Conservation (phyloP, 2,113 vertebrate species). For the Cavia porcellus region DNA sequence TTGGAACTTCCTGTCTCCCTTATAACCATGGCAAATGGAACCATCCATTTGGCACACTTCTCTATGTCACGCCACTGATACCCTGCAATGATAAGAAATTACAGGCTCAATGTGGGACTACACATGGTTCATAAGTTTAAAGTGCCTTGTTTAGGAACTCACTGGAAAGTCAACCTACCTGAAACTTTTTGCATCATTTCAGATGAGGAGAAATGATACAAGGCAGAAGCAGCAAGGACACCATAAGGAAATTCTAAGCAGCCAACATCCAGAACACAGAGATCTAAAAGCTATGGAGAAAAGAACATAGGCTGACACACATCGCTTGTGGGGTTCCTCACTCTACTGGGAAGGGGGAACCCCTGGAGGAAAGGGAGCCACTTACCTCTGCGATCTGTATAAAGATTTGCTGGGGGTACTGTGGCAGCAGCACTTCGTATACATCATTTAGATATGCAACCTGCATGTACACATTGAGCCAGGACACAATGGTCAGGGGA, state of each 20-base stretch:
- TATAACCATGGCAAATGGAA: conserved; percentile 95
- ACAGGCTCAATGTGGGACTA: not conserved
- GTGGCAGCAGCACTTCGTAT: conserved; percentile 91
- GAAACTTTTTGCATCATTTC: conserved; percentile 96
- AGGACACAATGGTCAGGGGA: conserved; percentile 95
- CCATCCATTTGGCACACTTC: conserved; percentile 96
- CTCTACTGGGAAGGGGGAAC: not conserved
- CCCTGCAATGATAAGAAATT: conserved; percentile 85
- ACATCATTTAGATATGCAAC: conserved; percentile 93
- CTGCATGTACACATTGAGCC: conserved; percentile 99
- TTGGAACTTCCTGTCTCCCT: conserved; percentile 91
- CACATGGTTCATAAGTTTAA: fast-evolving
- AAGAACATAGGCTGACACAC: not conserved
- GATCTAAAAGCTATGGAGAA: conserved; percentile 92
- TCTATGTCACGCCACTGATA: conserved; percentile 94
- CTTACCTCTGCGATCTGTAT: conserved; percentile 95
- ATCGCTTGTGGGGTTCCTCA: not conserved
- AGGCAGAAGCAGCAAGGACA: conserved; percentile 94
- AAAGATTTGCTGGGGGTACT: conserved; percentile 95
- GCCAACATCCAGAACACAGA: conserved; percentile 94
- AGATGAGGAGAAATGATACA: conserved; percentile 97
- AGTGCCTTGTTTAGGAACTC: too few species aligned
- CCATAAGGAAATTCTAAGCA: conserved; percentile 95
- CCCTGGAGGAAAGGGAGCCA: not conserved
- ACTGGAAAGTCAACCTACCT: conserved; percentile 86